Conservation (phyloP, 2,888 invertebrate species). For the Chrysolina oricalcia region DNA sequence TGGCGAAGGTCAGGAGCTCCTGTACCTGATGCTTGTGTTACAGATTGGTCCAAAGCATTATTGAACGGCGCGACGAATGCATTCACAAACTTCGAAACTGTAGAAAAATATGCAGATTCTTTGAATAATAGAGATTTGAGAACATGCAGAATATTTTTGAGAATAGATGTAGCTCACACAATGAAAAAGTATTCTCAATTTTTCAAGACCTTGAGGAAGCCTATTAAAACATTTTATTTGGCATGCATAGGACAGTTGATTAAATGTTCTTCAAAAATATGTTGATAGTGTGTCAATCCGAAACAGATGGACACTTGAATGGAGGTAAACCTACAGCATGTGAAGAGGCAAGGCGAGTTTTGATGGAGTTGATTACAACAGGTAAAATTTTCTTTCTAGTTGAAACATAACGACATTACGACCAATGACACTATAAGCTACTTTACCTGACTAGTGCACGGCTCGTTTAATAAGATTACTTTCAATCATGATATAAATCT, state of each 20-base stretch:
- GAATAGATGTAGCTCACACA: too few species aligned
- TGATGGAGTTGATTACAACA: neutral
- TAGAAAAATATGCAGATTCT: slow-evolving; percentile 8
- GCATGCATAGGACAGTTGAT: slow-evolving; percentile 7
- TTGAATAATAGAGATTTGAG: neutral
- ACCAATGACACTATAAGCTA: too few species aligned
- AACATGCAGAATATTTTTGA: neutral
- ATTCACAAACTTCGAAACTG: neutral
- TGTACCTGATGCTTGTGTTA: slow-evolving; percentile 1
- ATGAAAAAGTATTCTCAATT: slow-evolving; percentile 2
- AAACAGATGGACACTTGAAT: neutral
- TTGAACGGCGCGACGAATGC: too few species aligned
- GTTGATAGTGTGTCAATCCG: slow-evolving; percentile 10
- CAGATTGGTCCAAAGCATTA: slow-evolving; percentile 9
- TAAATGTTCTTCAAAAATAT: neutral
- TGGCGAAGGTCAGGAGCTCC: slow-evolving; percentile 10
- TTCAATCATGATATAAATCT: too few species aligned
- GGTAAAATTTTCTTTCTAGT: neutral
- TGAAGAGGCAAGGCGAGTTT: slow-evolving; percentile 9
- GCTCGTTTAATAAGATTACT: too few species aligned
- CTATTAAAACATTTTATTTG: slow-evolving; percentile 14
- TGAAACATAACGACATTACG: too few species aligned
- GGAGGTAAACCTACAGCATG: neutral
- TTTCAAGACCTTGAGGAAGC: neutral
- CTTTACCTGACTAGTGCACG: too few species aligned